phyloP scores from a whole-genome alignment of 2,113 vertebrate species.

The Galeopterus variegatus region DNA sequence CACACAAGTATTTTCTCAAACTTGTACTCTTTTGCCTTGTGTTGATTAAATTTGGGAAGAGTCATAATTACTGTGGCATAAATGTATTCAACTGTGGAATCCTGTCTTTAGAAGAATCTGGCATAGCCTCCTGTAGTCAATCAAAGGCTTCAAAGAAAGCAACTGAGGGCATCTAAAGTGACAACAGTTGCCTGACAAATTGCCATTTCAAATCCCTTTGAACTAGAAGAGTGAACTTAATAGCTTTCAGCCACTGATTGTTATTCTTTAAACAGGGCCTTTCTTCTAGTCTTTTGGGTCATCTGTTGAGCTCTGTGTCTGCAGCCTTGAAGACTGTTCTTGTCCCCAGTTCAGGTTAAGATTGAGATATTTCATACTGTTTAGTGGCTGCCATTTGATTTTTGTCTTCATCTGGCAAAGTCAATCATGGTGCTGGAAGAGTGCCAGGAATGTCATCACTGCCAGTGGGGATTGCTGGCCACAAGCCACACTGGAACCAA shows the following conservation, averaged over 20 bases:
- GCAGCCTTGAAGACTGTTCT: not conserved
- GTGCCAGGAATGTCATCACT: not conserved
- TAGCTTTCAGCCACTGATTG: slow-evolving; percentile 84
- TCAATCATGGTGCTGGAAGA: slow-evolving; percentile 5
- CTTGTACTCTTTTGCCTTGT: slow-evolving; percentile 74
- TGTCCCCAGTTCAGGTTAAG: slow-evolving; percentile 39
- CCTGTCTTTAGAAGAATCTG: slow-evolving; percentile 83
- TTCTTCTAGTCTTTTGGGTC: slow-evolving; percentile 74
- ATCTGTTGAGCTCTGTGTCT: slow-evolving; percentile 61
- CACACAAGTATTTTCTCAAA: slow-evolving; percentile 35
- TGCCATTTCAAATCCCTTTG: slow-evolving; percentile 84
- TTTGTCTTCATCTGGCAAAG: slow-evolving; percentile 1
- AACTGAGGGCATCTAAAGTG: slow-evolving; percentile 81
- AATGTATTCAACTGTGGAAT: slow-evolving; percentile 85
- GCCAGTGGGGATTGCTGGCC: not conserved
- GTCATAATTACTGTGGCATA: slow-evolving; percentile 82
- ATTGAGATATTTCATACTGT: slow-evolving; percentile 59
- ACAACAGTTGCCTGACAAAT: slow-evolving; percentile 88
- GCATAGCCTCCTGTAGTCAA: slow-evolving; percentile 82
- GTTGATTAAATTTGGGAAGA: slow-evolving; percentile 82
- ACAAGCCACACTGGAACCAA: not conserved
- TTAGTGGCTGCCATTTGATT: slow-evolving; percentile 41
- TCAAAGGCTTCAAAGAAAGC: slow-evolving; percentile 86
- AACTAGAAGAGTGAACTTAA: slow-evolving; percentile 85
- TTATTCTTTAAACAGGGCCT: slow-evolving; percentile 71